phyloP scores from a whole-genome alignment of 2,888 invertebrate genomes.

The Criorhina ranunculi region DNA sequence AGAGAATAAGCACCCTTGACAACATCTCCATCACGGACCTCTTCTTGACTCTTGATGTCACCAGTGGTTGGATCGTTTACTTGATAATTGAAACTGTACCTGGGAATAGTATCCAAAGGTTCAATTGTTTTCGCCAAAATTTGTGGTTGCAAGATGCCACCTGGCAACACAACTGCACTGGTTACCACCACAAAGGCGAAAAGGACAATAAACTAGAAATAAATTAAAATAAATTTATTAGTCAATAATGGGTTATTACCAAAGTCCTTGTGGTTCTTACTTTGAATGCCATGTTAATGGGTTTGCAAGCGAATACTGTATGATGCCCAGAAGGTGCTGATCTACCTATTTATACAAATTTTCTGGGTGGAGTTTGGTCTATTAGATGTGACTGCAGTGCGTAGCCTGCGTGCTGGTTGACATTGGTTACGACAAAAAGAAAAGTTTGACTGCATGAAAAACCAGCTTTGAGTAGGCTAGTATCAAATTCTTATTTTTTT shows the following conservation, averaged over 20 bases:
- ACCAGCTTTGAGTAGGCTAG: conserved; percentile 50
- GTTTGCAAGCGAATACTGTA: conserved; percentile 49
- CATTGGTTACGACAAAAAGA: conserved; percentile 51
- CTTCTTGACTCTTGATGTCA: conserved; percentile 78
- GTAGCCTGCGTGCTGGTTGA: conserved; percentile 57
- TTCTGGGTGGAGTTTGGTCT: conserved; percentile 53
- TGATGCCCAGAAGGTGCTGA: conserved; percentile 49
- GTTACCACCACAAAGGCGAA: conserved; percentile 52
- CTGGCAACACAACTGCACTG: conserved; percentile 33
- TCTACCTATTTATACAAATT: conserved; percentile 64
- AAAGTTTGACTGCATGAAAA: conserved; percentile 33
- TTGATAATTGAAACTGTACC: conserved; percentile 78
- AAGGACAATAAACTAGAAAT: conserved; percentile 49
- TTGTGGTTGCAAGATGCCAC: conserved; percentile 48
- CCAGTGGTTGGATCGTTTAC: conserved; percentile 78
- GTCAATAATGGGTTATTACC: not conserved
- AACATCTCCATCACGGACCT: conserved; percentile 77
- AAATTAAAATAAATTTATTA: not conserved
- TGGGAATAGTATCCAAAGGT: conserved; percentile 54
- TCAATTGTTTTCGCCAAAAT: conserved; percentile 48
- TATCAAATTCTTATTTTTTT: conserved; percentile 36
- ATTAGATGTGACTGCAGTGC: conserved; percentile 33
- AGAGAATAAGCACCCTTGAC: conserved; percentile 78
- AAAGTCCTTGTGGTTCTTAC: conserved; percentile 21
- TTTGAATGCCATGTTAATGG: conserved; percentile 66